Evolutionary conservation across 92 coral and sea anemone genomes (phyloP), one percentile per base, ranked within the genome.

Genomic region (Epizoanthus ramosus): DNA sequence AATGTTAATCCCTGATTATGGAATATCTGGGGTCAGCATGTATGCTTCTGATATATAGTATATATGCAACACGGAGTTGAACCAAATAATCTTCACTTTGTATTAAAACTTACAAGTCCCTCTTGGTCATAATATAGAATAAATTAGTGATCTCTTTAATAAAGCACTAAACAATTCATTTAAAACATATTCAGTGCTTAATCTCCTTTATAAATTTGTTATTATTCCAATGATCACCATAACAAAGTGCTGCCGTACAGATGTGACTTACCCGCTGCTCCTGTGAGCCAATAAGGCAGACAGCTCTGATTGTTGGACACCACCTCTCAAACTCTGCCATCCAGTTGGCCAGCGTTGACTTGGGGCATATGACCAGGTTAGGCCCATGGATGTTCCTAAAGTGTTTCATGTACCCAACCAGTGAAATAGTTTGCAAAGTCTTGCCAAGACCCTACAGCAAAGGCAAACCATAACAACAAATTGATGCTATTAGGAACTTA

Each of bases 341-440:
- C 99, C 99, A 96, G 87, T 96, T 96, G 53, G 98, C 90, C 64
- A 96, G 79, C 0, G 99, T 96, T 43, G 99, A 96, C 87, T 96
- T 96, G 33, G 99, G 99, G 10, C 92, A 94, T 68, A 96, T 96
- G 31, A 96, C 94, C 16, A 96, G 83, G 82, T 96, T 98, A 12
- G 98, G 99, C 3, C 99, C 99, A 37, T 94, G 91, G 37, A 95
- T 91, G 39, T 92, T 93, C 60, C 99, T 86, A 66, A 96, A 96
- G 71, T 94, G 94, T 81, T 96, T 96, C 98, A 96, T 90, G 91
- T 96, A 96, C 52, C 99, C 99, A 74, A 96, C 68, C 83, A 96
- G 65, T 2, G 99, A 96, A 81, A 96, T 96, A 63, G 99, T 96
- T 90, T 96, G 98, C 9, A 96, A 84, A 53, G 99, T 96, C 88